phyloP scores from a whole-genome alignment of 2,113 vertebrate genomes.

The Cynoglossus semilaevis region DNA sequence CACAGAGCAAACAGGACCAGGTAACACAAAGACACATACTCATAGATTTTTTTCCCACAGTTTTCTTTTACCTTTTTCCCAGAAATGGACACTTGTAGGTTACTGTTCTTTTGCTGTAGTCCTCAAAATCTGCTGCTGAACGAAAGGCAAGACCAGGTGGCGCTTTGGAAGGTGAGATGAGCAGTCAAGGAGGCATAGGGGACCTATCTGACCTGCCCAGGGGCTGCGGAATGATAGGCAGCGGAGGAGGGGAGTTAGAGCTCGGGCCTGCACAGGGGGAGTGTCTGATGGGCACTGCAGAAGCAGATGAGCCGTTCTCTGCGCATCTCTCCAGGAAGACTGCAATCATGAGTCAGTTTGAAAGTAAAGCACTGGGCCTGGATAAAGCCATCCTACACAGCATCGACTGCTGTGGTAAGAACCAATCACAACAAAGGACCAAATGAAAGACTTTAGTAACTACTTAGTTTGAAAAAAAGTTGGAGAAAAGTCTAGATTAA shows the following conservation, averaged over 20 bases:
- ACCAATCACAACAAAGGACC: neutral
- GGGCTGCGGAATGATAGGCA: constrained; percentile 74
- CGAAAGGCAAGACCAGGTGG: constrained; percentile 84
- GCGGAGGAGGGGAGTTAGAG: constrained; percentile 84
- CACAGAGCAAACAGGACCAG: constrained; percentile 98
- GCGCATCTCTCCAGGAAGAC: constrained; percentile 89
- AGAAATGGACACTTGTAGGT: neutral
- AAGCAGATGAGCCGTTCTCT: constrained; percentile 85
- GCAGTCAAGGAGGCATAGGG: constrained; percentile 78
- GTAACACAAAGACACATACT: constrained; percentile 58
- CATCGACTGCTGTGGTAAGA: constrained; percentile 91
- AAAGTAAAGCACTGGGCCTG: constrained; percentile 94
- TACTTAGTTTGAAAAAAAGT: neutral
- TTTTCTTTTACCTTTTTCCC: no score
- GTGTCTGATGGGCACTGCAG: constrained; percentile 82
- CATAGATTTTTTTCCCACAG: neutral
- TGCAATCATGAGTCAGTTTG: constrained; percentile 89
- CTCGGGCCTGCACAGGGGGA: constrained; percentile 83
- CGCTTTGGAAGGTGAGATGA: constrained; percentile 85
- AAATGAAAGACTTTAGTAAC: neutral
- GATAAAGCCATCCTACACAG: constrained; percentile 98
- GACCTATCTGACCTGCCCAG: constrained; percentile 65
- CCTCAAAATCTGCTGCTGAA: constrained; percentile 89
- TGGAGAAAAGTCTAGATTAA: no score
- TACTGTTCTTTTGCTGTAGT: constrained; percentile 70